Conservation (phyloP, 1,140 invertebrate species). For the Drusus annulatus region DNA sequence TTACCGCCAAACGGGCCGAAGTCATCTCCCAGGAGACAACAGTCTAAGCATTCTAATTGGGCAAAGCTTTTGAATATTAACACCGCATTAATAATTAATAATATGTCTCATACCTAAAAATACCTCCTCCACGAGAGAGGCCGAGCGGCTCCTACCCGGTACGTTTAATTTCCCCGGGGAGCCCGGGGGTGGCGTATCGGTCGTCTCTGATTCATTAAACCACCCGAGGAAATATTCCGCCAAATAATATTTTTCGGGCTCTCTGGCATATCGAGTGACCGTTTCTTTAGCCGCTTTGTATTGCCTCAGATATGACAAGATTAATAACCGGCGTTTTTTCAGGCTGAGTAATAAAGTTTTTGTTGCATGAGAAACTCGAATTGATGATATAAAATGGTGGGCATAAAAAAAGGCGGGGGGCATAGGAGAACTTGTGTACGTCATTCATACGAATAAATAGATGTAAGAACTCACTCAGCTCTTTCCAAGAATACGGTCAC, state of each 20-base stretch:
- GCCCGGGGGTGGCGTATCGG: background rate
- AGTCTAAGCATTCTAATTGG: background rate
- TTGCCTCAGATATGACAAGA: slow-evolving; percentile 6
- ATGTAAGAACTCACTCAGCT: no score
- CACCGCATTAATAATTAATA: background rate
- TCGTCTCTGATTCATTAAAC: slow-evolving; percentile 30
- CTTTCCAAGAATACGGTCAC: no score
- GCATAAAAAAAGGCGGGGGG: no score
- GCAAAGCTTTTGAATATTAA: slow-evolving; percentile 14
- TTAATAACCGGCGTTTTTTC: background rate
- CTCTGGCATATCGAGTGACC: slow-evolving; percentile 24
- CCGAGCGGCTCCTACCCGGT: background rate
- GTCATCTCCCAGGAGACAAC: no score
- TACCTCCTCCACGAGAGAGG: background rate
- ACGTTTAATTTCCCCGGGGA: slow-evolving; percentile 12
- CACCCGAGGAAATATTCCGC: background rate
- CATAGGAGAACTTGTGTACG: no score
- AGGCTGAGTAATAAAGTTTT: no score
- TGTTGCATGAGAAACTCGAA: no score
- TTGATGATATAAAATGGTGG: no score
- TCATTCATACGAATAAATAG: no score
- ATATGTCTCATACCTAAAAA: background rate
- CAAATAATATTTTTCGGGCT: slow-evolving; percentile 23
- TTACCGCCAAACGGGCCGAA: no score
- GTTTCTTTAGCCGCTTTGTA: slow-evolving; percentile 5